Percentiles rank a stretch among this genome's conserved stretches.
Evolutionary conservation across 1,140 invertebrate genomes (phyloP).

Genomic region (Cherax quadricarinatus): DNA sequence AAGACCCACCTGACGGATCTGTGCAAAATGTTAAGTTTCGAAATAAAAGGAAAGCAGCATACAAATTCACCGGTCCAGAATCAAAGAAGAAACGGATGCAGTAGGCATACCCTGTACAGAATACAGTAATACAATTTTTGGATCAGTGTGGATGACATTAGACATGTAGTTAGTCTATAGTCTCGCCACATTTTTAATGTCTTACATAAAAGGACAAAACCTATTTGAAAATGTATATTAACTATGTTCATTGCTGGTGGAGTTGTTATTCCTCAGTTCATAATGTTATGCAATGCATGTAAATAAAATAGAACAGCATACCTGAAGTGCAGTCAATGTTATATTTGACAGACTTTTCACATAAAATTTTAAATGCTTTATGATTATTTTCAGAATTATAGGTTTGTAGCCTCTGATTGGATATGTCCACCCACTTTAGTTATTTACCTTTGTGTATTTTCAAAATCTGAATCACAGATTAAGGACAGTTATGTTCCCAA

Average conservation of each 20-base stretch:
- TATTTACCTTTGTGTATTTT: background rate
- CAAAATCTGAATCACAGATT: background rate
- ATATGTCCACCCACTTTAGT: background rate
- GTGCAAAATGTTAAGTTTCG: background rate
- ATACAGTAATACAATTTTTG: background rate
- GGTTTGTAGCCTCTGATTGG: background rate
- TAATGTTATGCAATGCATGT: background rate
- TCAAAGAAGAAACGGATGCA: background rate
- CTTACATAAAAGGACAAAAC: background rate
- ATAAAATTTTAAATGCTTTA: background rate
- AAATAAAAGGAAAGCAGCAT: background rate
- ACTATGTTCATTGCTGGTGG: background rate
- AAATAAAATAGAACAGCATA: background rate
- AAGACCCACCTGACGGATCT: conserved; percentile 1
- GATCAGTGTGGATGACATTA: background rate
- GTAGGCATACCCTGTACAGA: background rate
- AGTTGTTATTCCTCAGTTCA: background rate
- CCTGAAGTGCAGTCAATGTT: background rate
- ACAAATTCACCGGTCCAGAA: conserved; percentile 5
- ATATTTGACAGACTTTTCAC: background rate
- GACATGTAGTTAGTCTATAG: background rate
- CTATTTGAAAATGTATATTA: background rate
- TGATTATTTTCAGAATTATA: background rate
- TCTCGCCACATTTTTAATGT: background rate
- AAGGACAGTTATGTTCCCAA: background rate